These are phyloP conservation scores for Oryctes rhinoceros DNA, from an alignment of 1,140 invertebrate genomes.

Conservation along the genomic window DNA sequence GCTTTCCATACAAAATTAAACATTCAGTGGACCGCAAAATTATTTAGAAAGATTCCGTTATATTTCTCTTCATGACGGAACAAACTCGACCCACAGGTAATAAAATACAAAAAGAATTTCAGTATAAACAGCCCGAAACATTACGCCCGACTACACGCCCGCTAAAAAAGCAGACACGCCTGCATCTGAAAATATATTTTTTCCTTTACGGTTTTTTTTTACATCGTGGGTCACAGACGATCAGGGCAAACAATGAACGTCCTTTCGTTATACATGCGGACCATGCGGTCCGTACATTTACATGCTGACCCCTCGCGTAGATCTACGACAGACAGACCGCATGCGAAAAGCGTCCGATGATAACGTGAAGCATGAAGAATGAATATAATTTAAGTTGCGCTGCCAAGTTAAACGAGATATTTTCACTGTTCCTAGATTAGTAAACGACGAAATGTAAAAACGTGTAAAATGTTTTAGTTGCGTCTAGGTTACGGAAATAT, in stretches of 20 bases:
- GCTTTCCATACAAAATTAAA: too few relatives aligned
- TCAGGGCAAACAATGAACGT: neutral
- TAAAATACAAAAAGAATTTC: too few relatives aligned
- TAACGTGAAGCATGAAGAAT: neutral
- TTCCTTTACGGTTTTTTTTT: neutral
- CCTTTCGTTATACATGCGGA: neutral
- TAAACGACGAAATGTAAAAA: too few relatives aligned
- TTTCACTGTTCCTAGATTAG: too few relatives aligned
- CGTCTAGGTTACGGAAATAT: too few relatives aligned
- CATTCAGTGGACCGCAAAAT: too few relatives aligned
- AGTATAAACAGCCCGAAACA: too few relatives aligned
- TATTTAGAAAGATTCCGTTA: too few relatives aligned
- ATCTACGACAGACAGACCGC: neutral
- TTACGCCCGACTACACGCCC: too few relatives aligned
- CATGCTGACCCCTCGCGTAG: neutral
- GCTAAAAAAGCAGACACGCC: neutral
- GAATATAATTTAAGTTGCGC: neutral
- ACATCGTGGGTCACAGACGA: neutral
- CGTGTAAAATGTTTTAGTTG: too few relatives aligned
- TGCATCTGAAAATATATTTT: neutral
- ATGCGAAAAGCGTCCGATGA: neutral
- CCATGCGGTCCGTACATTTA: neutral
- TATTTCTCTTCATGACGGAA: too few relatives aligned
- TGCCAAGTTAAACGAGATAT: neutral
- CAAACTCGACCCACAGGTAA: too few relatives aligned